Conservation (phyloP, 2,888 invertebrate species). For the Lottia scabra region DNA sequence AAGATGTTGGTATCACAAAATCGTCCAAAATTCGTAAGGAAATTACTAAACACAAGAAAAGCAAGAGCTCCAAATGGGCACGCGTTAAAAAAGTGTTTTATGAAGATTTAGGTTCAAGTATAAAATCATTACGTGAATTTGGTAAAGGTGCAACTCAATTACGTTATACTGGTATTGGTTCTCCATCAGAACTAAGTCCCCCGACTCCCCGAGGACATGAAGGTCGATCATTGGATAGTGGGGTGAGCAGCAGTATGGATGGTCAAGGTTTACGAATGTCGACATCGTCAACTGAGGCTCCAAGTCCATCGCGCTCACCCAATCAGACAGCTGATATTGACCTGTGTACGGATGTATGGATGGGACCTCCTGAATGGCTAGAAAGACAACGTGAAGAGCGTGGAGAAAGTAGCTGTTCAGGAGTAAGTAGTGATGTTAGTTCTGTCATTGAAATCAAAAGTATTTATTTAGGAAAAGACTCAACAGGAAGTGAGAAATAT, state of each 20-base stretch:
- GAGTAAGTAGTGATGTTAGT: slow-evolving; percentile 33
- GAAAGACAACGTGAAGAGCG: slow-evolving; percentile 48
- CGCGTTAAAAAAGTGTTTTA: slow-evolving; percentile 83
- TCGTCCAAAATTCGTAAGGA: slow-evolving; percentile 17
- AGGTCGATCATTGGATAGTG: slow-evolving; percentile 50
- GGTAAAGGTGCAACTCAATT: slow-evolving; percentile 36
- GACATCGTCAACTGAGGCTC: slow-evolving; percentile 50
- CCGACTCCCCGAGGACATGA: slow-evolving; percentile 33
- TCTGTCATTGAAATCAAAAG: slow-evolving; percentile 41
- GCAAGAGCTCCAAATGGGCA: slow-evolving; percentile 84
- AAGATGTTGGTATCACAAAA: slow-evolving; percentile 29
- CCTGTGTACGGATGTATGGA: slow-evolving; percentile 52
- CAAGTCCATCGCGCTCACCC: slow-evolving; percentile 41
- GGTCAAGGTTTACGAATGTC: slow-evolving; percentile 42
- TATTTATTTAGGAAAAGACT: slow-evolving; percentile 31
- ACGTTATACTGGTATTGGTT: slow-evolving; percentile 30
- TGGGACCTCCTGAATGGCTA: slow-evolving; percentile 61
- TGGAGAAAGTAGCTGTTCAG: slow-evolving; percentile 26
- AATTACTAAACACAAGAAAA: slow-evolving; percentile 42
- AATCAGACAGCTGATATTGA: slow-evolving; percentile 23
- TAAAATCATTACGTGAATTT: slow-evolving; percentile 48
- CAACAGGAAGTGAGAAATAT: slow-evolving; percentile 35
- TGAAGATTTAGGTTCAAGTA: slow-evolving; percentile 52
- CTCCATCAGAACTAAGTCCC: slow-evolving; percentile 22
- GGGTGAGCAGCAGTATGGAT: slow-evolving; percentile 50